Evolutionary conservation across 2,113 vertebrate species (phyloP), one percentile per base, ranked within the genome.

Genomic region (Campylorhamphus procurvoides): DNA sequence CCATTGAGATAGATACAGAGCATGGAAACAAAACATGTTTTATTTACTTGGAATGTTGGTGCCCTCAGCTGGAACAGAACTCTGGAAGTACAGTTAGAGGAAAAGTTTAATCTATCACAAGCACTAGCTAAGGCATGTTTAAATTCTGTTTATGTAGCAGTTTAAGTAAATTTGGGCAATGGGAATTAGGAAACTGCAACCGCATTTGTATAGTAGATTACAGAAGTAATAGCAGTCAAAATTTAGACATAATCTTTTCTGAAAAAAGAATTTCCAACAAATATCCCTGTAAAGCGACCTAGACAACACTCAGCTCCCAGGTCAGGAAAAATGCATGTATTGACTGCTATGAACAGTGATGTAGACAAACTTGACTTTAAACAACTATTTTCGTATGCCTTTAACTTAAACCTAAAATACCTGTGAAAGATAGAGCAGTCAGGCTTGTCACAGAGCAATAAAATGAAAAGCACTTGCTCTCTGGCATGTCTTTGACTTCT

Each of bases 11-110:
- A 89, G 49, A 92, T 60, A 63, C 15, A 44, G 76, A 89, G 85
- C 59, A 62, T 1, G 18, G 90, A 91, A 96, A 94, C 58, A 92
- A 88, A 94, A 90, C 84, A 93, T 75, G 71, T 90, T 97, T 90
- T 94, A 90, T 90, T 95, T 96, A 78, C 94, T 92, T 86, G 88
- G 78, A 84, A 96, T 94, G 96, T 87, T 58, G 20, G 14, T 89
- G 83, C 64, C 80, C 90, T 87, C 80, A 92, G 66, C 76, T 94
- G 90, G 56, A 95, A 72, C 37, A 62, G 92, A 93, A 82, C 74
- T 81, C 72, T 89, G 82, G 85, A 81, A 90, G 9, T 53, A 25
- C 64, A 68, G 75, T 64, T 64, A 92, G 80, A 93, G 77, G 73
- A 87, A 92, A 88, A 93, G 46, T 84, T 86, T 92, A 59, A 94